phyloP scores from a whole-genome alignment of 1,140 invertebrate species.

The Oreohelix idahoensis region DNA sequence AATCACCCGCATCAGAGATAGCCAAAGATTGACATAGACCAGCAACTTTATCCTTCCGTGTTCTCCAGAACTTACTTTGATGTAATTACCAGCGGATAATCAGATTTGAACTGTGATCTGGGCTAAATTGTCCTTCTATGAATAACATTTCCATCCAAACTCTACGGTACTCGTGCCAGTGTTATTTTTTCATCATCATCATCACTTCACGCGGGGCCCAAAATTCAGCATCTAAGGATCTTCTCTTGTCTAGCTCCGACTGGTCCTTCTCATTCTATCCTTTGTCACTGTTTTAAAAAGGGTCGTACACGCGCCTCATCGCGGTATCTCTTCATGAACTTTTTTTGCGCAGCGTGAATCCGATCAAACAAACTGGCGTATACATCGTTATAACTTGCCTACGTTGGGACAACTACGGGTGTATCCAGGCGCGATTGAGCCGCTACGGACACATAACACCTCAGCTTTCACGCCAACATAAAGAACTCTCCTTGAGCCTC shows the following conservation, averaged over 20 bases:
- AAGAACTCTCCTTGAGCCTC: slow-evolving; percentile 9
- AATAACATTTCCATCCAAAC: not conserved
- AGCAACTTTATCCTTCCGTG: not conserved
- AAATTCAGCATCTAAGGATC: not conserved
- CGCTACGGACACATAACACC: not conserved
- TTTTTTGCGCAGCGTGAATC: not conserved
- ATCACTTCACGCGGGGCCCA: not conserved
- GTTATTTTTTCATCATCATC: slow-evolving; percentile 1
- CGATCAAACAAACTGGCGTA: not conserved
- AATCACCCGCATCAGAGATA: no score
- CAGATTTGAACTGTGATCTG: not conserved
- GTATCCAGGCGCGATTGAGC: not conserved
- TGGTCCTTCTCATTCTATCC: not conserved
- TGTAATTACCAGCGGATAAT: not conserved
- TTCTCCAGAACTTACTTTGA: not conserved
- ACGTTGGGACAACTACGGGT: not conserved
- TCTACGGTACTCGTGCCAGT: not conserved
- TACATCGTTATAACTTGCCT: slow-evolving; percentile 1
- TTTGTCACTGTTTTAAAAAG: not conserved
- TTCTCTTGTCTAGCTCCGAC: not conserved
- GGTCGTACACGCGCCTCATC: not conserved
- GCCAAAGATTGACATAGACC: no score
- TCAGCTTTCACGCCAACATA: not conserved
- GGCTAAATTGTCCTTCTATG: not conserved
- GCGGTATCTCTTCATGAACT: not conserved